Base-by-base conservation (phyloP, 2,113 vertebrate species). In the Odobenus rosmarus region DNA sequence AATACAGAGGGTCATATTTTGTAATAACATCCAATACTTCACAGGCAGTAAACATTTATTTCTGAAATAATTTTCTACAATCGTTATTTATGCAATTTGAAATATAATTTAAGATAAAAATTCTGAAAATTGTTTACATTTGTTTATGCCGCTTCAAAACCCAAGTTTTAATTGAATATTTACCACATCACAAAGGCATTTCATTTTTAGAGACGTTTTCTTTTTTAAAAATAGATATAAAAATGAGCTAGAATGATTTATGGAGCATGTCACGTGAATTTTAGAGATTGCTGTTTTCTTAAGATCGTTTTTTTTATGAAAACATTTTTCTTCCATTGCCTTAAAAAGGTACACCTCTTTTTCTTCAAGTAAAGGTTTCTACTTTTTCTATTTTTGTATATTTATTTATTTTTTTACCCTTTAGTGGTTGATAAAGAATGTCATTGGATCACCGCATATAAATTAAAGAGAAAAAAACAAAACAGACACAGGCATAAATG, bases 91-190 rank as follows among this genome's bases (percentile, higher is more conserved):
- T 23, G 4, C 9, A 59, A 77, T 57, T 62, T 42, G 10, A 59
- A 92, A 83, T 87, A 55, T 57, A 64, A 36, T 88, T 96, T 90
- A 64, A 82, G 67, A 13, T 67, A 71, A 79, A 79, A 88, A 64
- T 80, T 84, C 36, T 88, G 46, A 95, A 90, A 93, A 79, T 31
- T 0, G 39, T 51, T 95, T 96, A 76, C 23, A 80, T 61, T n/a
- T 74, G 13, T 88, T 24, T 83, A 55, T 36, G 55, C 9, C 49
- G 53, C 15, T 64, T 94, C 15, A 93, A 88, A 61, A n/a, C 10
- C 2, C 28, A 21, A 31, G 23, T 67, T 39, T 64, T 94, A 77
- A 82, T 36, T 82, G 33, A 94, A 71, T 6, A n/a, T 90, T 92
- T 59, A 77, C 39, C 42, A 64, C 12, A 49, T 82, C 16, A 82